Base-by-base conservation (phyloP, 2,113 vertebrate genomes). In the Heptranchias perlo region DNA sequence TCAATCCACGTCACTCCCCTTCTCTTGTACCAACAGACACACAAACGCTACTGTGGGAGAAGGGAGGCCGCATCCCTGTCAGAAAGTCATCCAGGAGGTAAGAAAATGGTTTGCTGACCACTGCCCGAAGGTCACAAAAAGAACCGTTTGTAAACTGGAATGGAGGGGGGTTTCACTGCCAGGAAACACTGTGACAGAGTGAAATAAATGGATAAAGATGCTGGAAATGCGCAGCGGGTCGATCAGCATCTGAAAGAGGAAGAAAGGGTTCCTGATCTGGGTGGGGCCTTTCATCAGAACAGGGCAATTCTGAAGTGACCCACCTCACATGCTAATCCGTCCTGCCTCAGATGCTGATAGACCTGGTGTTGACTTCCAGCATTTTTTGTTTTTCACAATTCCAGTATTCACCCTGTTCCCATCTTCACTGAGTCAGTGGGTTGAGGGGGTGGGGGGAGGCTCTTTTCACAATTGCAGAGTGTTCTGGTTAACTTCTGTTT, bases 51-150 rank as follows among this genome's bases (percentile, higher is more conserved):
- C 98, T 16, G 99, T 99, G 76, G 99, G 99, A 97, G 99, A 99
- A 31, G 99, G 99, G 96, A 99, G 99, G 98, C 98, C 98, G 21
- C 99, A 99, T 96, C 99, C 99, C 25, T 99, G 99, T 98, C 99
- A 99, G 98, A 99, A 99, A 97, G 99, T 99, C 97, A 99, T 99
- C 96, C 99, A 99, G 97, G 99, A 99, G 97, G 99, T 99, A 97
- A 97, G 97, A 96, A 92, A 49, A 1, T 31, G 2, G 14, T 3
- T 31, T 8, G 21, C 1, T 52, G 0, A n/a, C 3, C n/a, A 21
- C 16, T 62, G 54, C 4, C 89, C 4, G 25, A 31, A 89, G 14
- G 58, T 23, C 58, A 16, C 11, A 16, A 39, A 62, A 39, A 61
- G 4, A 5, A 58, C 4, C 13, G 28, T 58, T 35, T 64, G 16